Percentiles rank a stretch among this genome's conserved stretches.
Conservation (phyloP, 2,113 vertebrate species). For the Chloropsis cyanopogon region DNA sequence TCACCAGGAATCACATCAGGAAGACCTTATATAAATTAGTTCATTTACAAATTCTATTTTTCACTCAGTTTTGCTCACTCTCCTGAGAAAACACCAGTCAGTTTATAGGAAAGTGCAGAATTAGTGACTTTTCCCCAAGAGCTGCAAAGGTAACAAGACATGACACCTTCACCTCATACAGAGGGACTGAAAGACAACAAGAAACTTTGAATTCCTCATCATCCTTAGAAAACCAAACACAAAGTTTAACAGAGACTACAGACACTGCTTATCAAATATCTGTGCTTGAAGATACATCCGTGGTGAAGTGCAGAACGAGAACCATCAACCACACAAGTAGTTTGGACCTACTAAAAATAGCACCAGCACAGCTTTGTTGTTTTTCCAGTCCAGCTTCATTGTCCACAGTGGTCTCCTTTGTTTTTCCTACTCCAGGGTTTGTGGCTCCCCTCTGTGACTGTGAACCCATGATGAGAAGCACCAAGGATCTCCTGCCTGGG, state of each 20-base stretch:
- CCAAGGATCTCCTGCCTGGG: not conserved
- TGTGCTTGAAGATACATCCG: not conserved
- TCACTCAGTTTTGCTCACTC: not conserved
- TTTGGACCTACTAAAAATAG: not conserved
- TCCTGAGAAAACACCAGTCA: not conserved
- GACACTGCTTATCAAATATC: not conserved
- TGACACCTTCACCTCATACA: not conserved
- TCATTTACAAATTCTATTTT: not conserved
- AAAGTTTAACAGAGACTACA: not conserved
- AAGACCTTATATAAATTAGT: constrained; percentile 4
- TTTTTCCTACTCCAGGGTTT: not conserved
- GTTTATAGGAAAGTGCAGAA: not conserved
- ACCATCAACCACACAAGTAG: not conserved
- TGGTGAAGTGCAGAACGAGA: not conserved
- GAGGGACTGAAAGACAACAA: not conserved
- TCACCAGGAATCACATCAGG: not conserved
- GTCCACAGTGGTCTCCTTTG: not conserved
- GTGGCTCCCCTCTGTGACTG: not conserved
- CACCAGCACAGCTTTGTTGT: not conserved
- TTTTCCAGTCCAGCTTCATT: not conserved
- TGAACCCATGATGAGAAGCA: not conserved
- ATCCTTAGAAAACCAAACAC: not conserved
- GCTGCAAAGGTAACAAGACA: not conserved
- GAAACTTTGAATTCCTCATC: not conserved
- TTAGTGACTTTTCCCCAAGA: not conserved